A percentile compares a stretch with the other conserved stretches of the same genome.
Evolutionary conservation across 2,888 invertebrate genomes (phyloP).

Genomic region (Drosophila anomelani): DNA sequence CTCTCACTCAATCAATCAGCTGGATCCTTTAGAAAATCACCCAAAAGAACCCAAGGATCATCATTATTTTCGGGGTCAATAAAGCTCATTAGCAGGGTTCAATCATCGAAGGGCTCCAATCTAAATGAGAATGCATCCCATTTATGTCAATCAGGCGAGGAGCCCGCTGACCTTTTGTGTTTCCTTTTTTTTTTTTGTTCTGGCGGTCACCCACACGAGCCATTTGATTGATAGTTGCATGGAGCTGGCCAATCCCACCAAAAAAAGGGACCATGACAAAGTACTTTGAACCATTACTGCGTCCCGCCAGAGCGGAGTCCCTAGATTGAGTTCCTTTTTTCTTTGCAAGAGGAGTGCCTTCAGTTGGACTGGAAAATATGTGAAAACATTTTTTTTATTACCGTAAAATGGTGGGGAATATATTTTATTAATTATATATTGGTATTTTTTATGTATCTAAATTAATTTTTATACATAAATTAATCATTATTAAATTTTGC

Average conservation of each 20-base stretch:
- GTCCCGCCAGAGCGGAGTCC: neutral
- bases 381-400: neutral
- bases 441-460: neutral
- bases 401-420: neutral
- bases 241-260: constrained; percentile 63
- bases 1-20: neutral
- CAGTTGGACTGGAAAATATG: neutral
- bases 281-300: constrained; percentile 40
- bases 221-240: constrained; percentile 75
- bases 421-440: neutral
- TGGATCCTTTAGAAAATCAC: neutral
- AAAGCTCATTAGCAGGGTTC: constrained; percentile 39
- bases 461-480: neutral
- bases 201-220: constrained; percentile 39
- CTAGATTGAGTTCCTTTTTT: neutral
- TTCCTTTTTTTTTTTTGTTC: neutral
- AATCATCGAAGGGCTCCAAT: constrained; percentile 30
- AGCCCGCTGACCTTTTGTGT: constrained; percentile 24
- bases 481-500: neutral
- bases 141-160: constrained; percentile 35
- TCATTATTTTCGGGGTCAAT: constrained; percentile 22
- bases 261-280: constrained; percentile 61
- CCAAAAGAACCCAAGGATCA: neutral
- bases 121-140: constrained; percentile 39
- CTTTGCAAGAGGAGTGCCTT: neutral